Evolutionary conservation across 2,113 vertebrate species (phyloP).

Genomic region (Melanostigma gelatinosum): DNA sequence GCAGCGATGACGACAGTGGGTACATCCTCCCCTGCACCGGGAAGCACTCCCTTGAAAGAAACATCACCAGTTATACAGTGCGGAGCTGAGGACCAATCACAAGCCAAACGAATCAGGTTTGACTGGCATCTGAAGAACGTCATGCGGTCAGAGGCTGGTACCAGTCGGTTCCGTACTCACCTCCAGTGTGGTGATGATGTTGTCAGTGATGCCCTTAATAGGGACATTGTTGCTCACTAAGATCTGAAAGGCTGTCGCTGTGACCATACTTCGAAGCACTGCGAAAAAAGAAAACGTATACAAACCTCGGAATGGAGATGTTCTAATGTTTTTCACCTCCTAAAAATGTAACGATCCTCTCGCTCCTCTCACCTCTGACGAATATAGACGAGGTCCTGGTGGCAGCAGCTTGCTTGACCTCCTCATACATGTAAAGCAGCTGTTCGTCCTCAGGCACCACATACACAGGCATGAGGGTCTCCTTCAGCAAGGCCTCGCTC

Average conservation of each 20-base stretch:
- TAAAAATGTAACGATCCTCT: neutral
- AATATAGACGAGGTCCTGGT: slow-evolving; percentile 77
- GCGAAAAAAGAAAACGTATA: slow-evolving; percentile 5
- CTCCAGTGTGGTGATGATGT: slow-evolving; percentile 79
- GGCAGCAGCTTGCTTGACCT: slow-evolving; percentile 80
- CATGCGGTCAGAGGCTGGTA: neutral
- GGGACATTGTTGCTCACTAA: slow-evolving; percentile 80
- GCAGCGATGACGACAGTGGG: slow-evolving; percentile 84
- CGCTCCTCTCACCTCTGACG: slow-evolving; percentile 74
- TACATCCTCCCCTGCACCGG: slow-evolving; percentile 75
- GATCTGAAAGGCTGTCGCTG: slow-evolving; percentile 84
- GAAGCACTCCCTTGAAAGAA: slow-evolving; percentile 79
- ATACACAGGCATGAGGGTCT: slow-evolving; percentile 82
- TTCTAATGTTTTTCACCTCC: neutral
- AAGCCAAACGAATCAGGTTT: neutral
- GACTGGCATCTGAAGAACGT: fast-evolving
- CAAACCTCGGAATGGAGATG: neutral
- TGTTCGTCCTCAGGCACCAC: slow-evolving; percentile 82
- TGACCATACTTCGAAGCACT: slow-evolving; percentile 85
- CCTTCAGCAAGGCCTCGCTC: slow-evolving; percentile 68
- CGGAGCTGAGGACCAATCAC: neutral
- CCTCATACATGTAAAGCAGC: slow-evolving; percentile 84
- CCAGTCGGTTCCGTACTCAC: slow-evolving; percentile 57
- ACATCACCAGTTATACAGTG: slow-evolving; percentile 17
- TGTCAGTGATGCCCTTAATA: slow-evolving; percentile 79